Evolutionary conservation across 2,113 vertebrate genomes (phyloP), one percentile per base, ranked within the genome.

Genomic region (Forbesichthys papilliferus): DNA sequence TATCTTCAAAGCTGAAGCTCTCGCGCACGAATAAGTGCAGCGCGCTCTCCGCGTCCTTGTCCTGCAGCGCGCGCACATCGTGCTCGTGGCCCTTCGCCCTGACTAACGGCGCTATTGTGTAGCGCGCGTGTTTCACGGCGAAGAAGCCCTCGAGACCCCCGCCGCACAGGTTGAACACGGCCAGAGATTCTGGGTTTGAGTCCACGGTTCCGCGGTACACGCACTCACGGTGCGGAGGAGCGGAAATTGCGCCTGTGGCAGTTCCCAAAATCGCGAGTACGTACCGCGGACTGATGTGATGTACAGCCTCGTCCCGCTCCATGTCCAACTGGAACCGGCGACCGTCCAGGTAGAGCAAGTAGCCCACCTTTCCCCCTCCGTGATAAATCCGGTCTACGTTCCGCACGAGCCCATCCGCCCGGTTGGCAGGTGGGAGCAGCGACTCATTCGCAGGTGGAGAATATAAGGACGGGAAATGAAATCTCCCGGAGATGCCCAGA

Each of bases 121-220:
- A 99, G 61, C 95, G 96, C 36, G 93, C 86, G 55, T 90, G 87
- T 54, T 91, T 90, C 64, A 97, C 86, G 0, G 96, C 96, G 75
- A 98, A 99, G 87, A 95, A 97, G 56, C 97, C 97, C 56, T 94
- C 90, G 16, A 99, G 90, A 33, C 94, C 95, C 3, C 94, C 95
- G 8, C 93, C 92, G 73, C 97, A 98, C 5, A 97, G 91, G 82
- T 93, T 90, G 69, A 98, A 95, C 16, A 95, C 92, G 0, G 96
- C 97, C 79, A 98, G 86, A 4, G 97, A 98, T 61, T 95, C 94
- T 10, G 94, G 84, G 69, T 92, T 93, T 74, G 94, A 93, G 84
- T 98, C 93, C 85, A 98, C 97, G 0, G 94, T 95, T 48, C 97
- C 97, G 36, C 96, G 92, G 87, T 96, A 96, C 69, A 81, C 92